These are phyloP conservation scores for Eulithis testata DNA, from an alignment of 2,888 invertebrate species.

Conservation along the genomic window DNA sequence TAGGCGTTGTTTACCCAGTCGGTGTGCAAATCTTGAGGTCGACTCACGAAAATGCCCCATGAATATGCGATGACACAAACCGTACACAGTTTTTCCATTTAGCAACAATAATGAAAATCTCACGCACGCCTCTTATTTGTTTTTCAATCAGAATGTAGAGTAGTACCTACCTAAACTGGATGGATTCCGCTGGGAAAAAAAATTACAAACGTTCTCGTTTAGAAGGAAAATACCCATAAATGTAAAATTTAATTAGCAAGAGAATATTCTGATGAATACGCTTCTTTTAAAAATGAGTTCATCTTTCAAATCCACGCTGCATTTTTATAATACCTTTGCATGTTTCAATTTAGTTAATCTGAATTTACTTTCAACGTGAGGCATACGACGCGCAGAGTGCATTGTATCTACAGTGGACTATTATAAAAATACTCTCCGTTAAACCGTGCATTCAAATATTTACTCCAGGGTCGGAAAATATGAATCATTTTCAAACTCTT, in stretches of 20 bases:
- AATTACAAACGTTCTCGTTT: neutral
- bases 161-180: conserved; percentile 42
- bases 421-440: conserved; percentile 5
- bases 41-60: conserved; percentile 82
- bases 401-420: conserved; percentile 7
- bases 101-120: conserved; percentile 78
- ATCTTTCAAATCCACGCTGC: neutral
- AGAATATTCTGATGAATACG: neutral
- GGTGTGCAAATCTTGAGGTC: conserved; percentile 81
- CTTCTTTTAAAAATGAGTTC: neutral
- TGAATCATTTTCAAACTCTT: conserved; percentile 13
- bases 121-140: conserved; percentile 75
- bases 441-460: neutral
- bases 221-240: neutral
- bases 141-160: conserved; percentile 65
- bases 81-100: conserved; percentile 84
- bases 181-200: conserved; percentile 20
- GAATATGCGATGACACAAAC: conserved; percentile 84
- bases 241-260: neutral
- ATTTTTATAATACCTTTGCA: conserved; percentile 16
- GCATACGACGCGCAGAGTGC: neutral
- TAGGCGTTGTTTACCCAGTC: conserved; percentile 80
- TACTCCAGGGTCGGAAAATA: conserved; percentile 6
- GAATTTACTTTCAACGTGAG: conserved; percentile 8
- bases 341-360: conserved; percentile 20